These are phyloP conservation scores for Nephrotoma appendiculata DNA, from an alignment of 2,888 invertebrate genomes.

Conservation along the genomic window DNA sequence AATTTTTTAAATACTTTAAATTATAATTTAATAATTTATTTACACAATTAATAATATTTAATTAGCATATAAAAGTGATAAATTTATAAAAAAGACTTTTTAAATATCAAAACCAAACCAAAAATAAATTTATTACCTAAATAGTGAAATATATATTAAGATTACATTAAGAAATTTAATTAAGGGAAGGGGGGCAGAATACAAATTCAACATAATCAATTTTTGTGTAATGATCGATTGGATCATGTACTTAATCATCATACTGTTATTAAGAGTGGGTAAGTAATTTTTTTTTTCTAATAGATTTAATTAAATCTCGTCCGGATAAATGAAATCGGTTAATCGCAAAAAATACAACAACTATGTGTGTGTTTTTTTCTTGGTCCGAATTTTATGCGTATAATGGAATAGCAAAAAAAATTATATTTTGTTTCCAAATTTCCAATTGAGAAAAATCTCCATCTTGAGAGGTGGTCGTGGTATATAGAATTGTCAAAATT, in stretches of 20 bases:
- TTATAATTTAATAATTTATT: not conserved
- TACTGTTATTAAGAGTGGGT: constrained; percentile 12
- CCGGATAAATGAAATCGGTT: not conserved
- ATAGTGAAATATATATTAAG: not conserved
- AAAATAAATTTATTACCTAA: not conserved
- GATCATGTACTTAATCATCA: constrained; percentile 12
- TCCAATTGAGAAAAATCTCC: not conserved
- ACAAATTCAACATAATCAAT: not conserved
- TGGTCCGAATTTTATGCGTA: not conserved
- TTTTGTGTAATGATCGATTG: not conserved
- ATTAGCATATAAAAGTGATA: not conserved
- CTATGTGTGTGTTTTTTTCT: not conserved
- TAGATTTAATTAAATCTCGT: too few species aligned
- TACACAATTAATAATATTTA: not conserved
- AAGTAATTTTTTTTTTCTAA: constrained; percentile 1
- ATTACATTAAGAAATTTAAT: not conserved
- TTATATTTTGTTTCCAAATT: not conserved
- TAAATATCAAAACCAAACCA: not conserved
- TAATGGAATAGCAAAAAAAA: not conserved
- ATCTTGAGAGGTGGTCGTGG: not conserved
- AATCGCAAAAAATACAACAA: not conserved
- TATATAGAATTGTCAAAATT: not conserved
- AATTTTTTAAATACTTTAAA: not conserved
- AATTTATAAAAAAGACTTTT: not conserved
- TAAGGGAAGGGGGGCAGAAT: not conserved